Base-by-base conservation (phyloP, 2,888 invertebrate genomes). In the Callimorpha dominula region DNA sequence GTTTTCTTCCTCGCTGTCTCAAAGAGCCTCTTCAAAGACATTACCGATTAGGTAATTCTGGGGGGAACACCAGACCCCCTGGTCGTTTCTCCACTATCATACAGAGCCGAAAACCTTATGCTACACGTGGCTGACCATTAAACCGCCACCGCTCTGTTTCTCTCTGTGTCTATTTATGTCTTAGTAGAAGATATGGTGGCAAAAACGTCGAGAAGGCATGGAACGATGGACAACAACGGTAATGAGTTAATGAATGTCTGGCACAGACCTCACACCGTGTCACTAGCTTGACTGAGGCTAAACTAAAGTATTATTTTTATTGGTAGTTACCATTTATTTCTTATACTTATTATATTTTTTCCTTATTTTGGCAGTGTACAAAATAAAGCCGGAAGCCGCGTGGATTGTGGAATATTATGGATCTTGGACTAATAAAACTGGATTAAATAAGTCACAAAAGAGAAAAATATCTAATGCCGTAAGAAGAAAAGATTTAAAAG, bases 371-470 rank as follows among this genome's bases (percentile, higher is more conserved):
- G 52, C 77, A 94, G 94, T 90, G 72, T 93, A 94, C 79, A 92
- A 90, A 85, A 85, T 89, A 65, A 83, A 85, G 8, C 9, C 75
- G 0, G 77, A 84, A 6, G 83, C 79, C 17, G 74, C 82, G 54
- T 90, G 88, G 87, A 84, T 83, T 72, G 76, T 73, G 40, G 93
- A 94, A 83, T 64, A 83, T 49, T 92, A 87, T 69, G 94, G 91
- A 15, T 78, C 63, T 20, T 94, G 94, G 93, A 86, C 87, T 3
- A n/a, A 12, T 0, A 15, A 8, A 15, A 50, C 72, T 9, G 90
- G 92, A 3, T 79, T 92, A 4, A 82, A 76, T 17, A 89, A 83
- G 78, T 85, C 84, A 54, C 78, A 78, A 65, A 72, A 84, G 4
- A 80, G 81, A 72, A 74, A 69, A 1, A 70, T 78, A 6, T 79